These are phyloP conservation scores for Myripristis murdjan DNA, from an alignment of 2,797 vertebrate species.

Conservation along the genomic window DNA sequence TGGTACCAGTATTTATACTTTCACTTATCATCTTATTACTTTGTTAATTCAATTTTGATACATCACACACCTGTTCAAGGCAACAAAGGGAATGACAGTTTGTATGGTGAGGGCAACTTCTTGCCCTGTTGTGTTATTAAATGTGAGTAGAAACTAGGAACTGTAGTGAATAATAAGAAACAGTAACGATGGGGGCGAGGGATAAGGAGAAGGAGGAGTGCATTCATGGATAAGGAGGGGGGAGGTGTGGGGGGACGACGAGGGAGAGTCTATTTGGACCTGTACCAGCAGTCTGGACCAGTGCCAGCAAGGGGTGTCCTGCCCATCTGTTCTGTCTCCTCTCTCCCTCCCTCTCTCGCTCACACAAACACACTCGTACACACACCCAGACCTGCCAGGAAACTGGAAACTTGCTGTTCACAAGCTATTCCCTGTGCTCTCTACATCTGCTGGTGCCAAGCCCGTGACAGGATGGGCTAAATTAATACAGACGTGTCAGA, in stretches of 20 bases:
- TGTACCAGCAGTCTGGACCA: constrained; percentile 46
- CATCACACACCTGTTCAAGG: not conserved
- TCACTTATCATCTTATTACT: not conserved
- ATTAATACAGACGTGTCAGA: constrained; percentile 7
- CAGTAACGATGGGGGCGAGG: not conserved
- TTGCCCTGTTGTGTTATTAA: not conserved
- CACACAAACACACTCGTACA: constrained; percentile 3
- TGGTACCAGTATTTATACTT: not conserved
- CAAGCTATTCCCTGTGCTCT: constrained; percentile 7
- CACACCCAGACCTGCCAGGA: constrained; percentile 7
- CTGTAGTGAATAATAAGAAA: not conserved
- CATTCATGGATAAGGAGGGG: not conserved
- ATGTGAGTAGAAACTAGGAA: not conserved
- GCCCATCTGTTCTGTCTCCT: constrained; percentile 53
- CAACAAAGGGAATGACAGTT: not conserved
- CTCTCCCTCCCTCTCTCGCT: not conserved
- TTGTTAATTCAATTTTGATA: too few relatives aligned
- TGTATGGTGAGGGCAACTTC: not conserved
- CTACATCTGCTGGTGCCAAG: not conserved
- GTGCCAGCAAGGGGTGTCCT: constrained; percentile 41
- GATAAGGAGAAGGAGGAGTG: not conserved
- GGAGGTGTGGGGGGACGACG: not conserved
- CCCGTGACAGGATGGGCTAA: not conserved
- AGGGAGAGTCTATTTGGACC: constrained; percentile 35
- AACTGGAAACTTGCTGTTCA: constrained; percentile 33